Evolutionary conservation across 2,888 invertebrate species (phyloP).

Genomic region (Desoria tigrina): DNA sequence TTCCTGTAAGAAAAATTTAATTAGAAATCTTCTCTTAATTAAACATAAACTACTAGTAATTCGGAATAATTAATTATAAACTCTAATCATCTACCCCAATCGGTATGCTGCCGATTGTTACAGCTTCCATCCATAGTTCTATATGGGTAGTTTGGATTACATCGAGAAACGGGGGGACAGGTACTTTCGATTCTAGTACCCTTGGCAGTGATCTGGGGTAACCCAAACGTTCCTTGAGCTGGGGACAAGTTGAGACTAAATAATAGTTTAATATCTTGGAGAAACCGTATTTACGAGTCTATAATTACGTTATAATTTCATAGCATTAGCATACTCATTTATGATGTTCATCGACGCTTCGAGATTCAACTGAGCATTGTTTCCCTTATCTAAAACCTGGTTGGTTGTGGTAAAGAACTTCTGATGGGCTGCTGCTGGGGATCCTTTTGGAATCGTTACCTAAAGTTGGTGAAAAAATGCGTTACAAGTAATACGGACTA

Average conservation of each 20-base stretch:
- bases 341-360: constrained; percentile 57
- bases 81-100: constrained; percentile 75
- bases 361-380: constrained; percentile 56
- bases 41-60: constrained; percentile 9
- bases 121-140: constrained; percentile 88
- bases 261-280: too few species aligned
- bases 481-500: background rate
- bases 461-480: too few species aligned
- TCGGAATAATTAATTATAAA: constrained; percentile 3
- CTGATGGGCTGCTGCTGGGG: constrained; percentile 57
- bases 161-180: constrained; percentile 48
- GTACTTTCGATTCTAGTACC: constrained; percentile 48
- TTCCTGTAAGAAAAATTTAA: constrained; percentile 41
- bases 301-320: constrained; percentile 10
- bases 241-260: constrained; percentile 48
- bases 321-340: constrained; percentile 55
- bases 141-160: constrained; percentile 58
- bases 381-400: constrained; percentile 56
- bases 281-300: background rate
- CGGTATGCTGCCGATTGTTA: constrained; percentile 82
- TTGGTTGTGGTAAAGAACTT: constrained; percentile 57
- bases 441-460: constrained; percentile 55
- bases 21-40: constrained; percentile 4
- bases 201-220: constrained; percentile 49
- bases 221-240: constrained; percentile 51